Evolutionary conservation across 2,888 invertebrate species (phyloP), one percentile per base, ranked within the genome.

Genomic region (Perdita meconis): DNA sequence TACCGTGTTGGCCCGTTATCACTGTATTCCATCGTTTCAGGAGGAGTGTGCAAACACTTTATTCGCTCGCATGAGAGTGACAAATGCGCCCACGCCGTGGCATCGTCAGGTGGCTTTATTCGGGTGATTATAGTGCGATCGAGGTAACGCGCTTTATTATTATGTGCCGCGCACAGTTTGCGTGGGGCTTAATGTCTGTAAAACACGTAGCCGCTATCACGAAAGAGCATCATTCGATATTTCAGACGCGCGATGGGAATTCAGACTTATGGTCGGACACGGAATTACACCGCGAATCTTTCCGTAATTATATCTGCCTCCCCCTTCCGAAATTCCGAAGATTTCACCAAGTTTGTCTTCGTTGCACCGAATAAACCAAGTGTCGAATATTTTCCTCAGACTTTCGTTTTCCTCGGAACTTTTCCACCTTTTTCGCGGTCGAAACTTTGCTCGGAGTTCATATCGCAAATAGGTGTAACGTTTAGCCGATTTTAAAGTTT

Each of bases 121-220:
- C 73, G 67, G 72, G 70, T 40, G 71, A 82, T 80, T 80, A 77
- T 57, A 66, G 77, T 44, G 26, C 78, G 78, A 82, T 82, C 81
- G 81, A 72, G 71, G 68, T 68, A 79, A 81, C 79, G 73, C 69
- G 81, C 69, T 80, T 83, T 83, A 82, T 84, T 83, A 83, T 83
- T 83, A 84, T 66, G 76, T 63, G 84, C 69, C 72, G 73, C 72
- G 80, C 67, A 70, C 72, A 72, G 73, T 78, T 80, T 59, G 50
- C 76, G 61, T 56, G 60, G 40, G 47, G 77, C 81, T 83, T 83
- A 80, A 83, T 83, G 83, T 67, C 77, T 63, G 76, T 74, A 67
- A 82, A 80, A 69, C 83, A 83, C 83, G 83, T 83, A 83, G 65
- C 40, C 64, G 67, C 63, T 82, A 82, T 82, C 82, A 57, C 69